A percentile compares a stretch with the other conserved stretches of the same genome.
phyloP scores from a whole-genome alignment of 2,113 vertebrate genomes.

The Clarias batrachus region DNA sequence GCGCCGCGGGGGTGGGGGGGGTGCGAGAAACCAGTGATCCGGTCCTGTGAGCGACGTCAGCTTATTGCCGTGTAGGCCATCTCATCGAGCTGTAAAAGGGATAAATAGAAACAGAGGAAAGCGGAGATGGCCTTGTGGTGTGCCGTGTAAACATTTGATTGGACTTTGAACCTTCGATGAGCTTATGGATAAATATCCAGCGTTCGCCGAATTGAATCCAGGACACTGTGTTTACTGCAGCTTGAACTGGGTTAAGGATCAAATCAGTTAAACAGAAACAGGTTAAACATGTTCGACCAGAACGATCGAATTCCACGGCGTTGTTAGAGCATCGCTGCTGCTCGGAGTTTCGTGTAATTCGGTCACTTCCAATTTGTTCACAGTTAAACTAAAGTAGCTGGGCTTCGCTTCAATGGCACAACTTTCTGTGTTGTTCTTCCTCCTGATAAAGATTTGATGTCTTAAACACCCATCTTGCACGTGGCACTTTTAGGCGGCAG shows the following conservation, averaged over 20 bases:
- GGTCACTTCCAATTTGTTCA: background rate
- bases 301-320: background rate
- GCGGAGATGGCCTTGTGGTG: slow-evolving; percentile 30
- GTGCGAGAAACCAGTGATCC: slow-evolving; percentile 58
- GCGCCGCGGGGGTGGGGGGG: slow-evolving; percentile 45
- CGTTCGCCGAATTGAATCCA: background rate
- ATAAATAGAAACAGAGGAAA: slow-evolving; percentile 37
- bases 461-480: background rate
- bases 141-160: slow-evolving; percentile 47
- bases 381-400: background rate
- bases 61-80: slow-evolving; percentile 58
- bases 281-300: slow-evolving; percentile 18
- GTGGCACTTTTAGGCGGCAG: background rate
- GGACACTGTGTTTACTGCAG: background rate
- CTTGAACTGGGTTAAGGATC: background rate
- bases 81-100: slow-evolving; percentile 50
- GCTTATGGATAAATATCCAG: slow-evolving; percentile 18
- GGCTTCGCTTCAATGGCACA: background rate
- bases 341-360: no score
- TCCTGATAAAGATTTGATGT: background rate
- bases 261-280: background rate
- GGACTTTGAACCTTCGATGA: slow-evolving; percentile 41
- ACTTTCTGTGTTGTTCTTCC: background rate
- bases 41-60: slow-evolving; percentile 59
- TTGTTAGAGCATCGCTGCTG: background rate